phyloP scores from a whole-genome alignment of 2,113 vertebrate species.

The Bettongia penicillata region DNA sequence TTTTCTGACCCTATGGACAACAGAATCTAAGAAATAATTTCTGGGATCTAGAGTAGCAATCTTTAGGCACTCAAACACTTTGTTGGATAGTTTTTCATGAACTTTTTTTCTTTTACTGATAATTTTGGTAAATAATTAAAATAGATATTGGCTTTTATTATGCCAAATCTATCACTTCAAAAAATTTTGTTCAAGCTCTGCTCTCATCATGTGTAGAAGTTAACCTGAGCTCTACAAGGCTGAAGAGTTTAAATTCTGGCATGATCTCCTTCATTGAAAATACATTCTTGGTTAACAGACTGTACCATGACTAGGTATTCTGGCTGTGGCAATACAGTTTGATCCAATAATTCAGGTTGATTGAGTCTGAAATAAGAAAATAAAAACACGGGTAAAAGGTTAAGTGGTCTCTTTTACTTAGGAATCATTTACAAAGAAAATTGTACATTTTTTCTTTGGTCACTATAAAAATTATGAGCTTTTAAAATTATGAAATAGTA shows the following conservation, averaged over 20 bases:
- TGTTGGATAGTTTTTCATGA: not conserved
- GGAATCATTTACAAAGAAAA: not conserved
- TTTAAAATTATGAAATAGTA: not conserved
- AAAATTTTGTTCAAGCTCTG: not conserved
- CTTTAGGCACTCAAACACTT: not conserved
- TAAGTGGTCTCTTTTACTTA: too few relatives aligned
- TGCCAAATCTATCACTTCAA: not conserved
- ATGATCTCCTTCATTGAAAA: too few relatives aligned
- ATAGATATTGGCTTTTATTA: conserved; percentile 35
- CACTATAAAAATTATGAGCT: not conserved
- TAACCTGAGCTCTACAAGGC: too few relatives aligned
- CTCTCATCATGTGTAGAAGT: not conserved
- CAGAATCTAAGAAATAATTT: not conserved
- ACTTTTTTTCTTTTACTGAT: not conserved
- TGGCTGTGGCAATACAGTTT: too few relatives aligned
- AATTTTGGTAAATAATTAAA: conserved; percentile 4
- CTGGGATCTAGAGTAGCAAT: not conserved
- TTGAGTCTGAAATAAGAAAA: too few relatives aligned
- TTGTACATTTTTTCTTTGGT: not conserved
- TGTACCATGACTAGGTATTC: too few relatives aligned
- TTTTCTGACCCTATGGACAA: not conserved
- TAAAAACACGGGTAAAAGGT: too few relatives aligned
- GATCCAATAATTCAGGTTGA: too few relatives aligned
- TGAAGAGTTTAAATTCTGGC: too few relatives aligned
- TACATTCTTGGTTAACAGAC: too few relatives aligned